Percentiles rank a stretch among this genome's conserved stretches.
These are phyloP conservation scores for Chunga burmeisteri DNA, from an alignment of 2,113 vertebrate species.

Conservation along the genomic window DNA sequence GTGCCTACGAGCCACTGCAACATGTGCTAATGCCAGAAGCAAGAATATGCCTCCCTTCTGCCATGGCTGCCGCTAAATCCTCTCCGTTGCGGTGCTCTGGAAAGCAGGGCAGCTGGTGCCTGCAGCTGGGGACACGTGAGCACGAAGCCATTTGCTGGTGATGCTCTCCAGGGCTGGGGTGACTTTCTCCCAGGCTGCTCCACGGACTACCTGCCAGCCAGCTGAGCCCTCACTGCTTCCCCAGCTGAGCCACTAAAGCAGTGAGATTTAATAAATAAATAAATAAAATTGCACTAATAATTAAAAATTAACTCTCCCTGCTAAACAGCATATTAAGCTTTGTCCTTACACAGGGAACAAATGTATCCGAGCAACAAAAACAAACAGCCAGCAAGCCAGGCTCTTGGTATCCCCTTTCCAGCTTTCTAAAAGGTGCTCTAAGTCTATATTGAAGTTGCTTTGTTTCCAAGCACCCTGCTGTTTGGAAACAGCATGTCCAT, in stretches of 20 bases:
- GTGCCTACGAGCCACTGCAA: neutral
- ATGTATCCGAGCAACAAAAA: constrained; percentile 9
- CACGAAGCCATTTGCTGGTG: neutral
- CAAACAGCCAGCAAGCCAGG: neutral
- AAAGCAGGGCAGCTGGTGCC: constrained; percentile 6
- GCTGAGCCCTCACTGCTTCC: neutral
- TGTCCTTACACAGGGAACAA: neutral
- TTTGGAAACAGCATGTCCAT: neutral
- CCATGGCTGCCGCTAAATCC: neutral
- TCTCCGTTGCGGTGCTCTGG: fast-evolving
- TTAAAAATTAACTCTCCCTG: neutral
- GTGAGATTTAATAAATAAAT: fast-evolving
- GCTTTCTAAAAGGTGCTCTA: neutral
- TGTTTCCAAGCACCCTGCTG: neutral
- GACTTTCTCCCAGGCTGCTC: neutral
- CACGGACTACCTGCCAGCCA: neutral
- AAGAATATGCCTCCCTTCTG: neutral
- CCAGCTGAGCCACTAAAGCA: neutral
- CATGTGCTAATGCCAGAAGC: fast-evolving
- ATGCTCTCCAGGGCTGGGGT: neutral
- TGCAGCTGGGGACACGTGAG: constrained; percentile 16
- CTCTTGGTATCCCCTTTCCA: neutral
- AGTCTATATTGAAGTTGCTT: neutral
- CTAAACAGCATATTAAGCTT: neutral
- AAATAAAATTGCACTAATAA: neutral